phyloP scores from a whole-genome alignment of 1,140 invertebrate species.

The Steinernema khuongi region DNA sequence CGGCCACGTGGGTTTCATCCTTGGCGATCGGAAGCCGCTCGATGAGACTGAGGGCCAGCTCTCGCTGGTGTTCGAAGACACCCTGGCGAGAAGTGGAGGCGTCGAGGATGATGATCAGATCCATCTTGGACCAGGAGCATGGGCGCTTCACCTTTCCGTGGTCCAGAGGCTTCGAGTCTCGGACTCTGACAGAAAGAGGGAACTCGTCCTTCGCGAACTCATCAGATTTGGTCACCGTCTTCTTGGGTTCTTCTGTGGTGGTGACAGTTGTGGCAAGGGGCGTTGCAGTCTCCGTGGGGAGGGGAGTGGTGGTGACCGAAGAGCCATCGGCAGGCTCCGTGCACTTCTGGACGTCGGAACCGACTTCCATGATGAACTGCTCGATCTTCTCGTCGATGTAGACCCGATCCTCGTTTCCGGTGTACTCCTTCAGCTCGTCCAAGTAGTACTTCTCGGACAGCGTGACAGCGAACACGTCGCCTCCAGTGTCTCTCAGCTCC shows the following conservation, averaged over 20 bases:
- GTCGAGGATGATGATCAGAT: constrained; percentile 52
- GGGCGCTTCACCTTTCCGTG: constrained; percentile 17
- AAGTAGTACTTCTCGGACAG: constrained; percentile 47
- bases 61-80: constrained; percentile 53
- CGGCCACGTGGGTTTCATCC: constrained; percentile 48
- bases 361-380: constrained; percentile 41
- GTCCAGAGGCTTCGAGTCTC: constrained; percentile 13
- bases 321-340: neutral
- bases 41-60: constrained; percentile 49
- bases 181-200: neutral
- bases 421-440: constrained; percentile 46
- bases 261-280: neutral
- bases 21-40: constrained; percentile 49
- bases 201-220: constrained; percentile 7
- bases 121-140: constrained; percentile 43
- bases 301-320: neutral
- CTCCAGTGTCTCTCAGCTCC: constrained; percentile 23
- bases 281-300: neutral
- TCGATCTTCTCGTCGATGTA: constrained; percentile 39
- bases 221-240: constrained; percentile 1
- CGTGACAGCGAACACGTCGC: constrained; percentile 44
- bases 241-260: neutral
- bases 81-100: constrained; percentile 52
- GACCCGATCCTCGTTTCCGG: constrained; percentile 32
- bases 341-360: constrained; percentile 19